Evolutionary conservation across 2,888 invertebrate species (phyloP).

Genomic region (Gnatocerus cornutus): DNA sequence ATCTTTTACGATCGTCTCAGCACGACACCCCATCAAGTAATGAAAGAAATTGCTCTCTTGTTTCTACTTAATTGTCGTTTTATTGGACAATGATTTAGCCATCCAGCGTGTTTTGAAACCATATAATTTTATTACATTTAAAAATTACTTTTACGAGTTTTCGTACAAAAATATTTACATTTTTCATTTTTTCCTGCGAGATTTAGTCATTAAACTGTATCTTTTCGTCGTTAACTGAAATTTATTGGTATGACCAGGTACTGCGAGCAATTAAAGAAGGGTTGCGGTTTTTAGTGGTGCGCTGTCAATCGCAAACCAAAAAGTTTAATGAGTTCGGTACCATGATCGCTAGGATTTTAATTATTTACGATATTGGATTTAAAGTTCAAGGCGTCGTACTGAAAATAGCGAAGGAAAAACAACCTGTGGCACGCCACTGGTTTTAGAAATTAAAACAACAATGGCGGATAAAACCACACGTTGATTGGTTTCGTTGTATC

Average conservation of each 20-base stretch:
- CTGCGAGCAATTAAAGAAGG: not conserved
- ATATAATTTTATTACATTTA: conserved; percentile 29
- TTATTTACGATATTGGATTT: no score
- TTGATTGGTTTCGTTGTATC: no score
- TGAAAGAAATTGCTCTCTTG: not conserved
- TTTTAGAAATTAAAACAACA: no score
- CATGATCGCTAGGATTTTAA: no score
- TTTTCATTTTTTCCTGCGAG: conserved; percentile 20
- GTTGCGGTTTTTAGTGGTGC: no score
- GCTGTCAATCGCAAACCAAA: no score
- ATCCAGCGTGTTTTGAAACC: not conserved
- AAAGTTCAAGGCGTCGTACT: no score
- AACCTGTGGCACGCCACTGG: no score
- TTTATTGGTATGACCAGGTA: not conserved
- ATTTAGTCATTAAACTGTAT: not conserved
- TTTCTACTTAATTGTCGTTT: conserved; percentile 3
- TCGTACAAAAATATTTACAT: conserved; percentile 11
- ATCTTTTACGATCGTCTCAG: no score
- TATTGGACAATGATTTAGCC: not conserved
- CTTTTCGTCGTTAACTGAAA: not conserved
- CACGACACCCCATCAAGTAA: not conserved
- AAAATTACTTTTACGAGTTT: conserved; percentile 29
- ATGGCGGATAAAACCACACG: no score
- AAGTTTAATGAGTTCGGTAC: no score
- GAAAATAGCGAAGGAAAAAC: no score